These are phyloP conservation scores for Coracias cyanogaster DNA, from an alignment of 2,797 vertebrate genomes.

Conservation along the genomic window DNA sequence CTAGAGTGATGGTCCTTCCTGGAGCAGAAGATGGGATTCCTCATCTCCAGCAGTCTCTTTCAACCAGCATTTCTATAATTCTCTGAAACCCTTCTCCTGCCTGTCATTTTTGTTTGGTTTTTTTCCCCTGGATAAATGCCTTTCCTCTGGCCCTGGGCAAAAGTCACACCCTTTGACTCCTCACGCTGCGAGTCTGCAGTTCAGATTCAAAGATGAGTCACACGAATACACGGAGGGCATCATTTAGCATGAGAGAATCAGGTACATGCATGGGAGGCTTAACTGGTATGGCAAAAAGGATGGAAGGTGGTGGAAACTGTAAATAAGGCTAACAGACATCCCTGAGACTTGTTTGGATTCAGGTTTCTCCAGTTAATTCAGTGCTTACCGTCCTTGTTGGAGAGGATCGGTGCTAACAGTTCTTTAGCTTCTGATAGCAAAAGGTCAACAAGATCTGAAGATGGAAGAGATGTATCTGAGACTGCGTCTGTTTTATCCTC, in stretches of 20 bases:
- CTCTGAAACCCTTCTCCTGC: neutral
- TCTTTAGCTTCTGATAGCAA: slow-evolving; percentile 87
- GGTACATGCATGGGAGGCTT: neutral
- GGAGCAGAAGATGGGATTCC: neutral
- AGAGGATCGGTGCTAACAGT: slow-evolving; percentile 76
- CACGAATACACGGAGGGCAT: neutral
- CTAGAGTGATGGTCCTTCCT: neutral
- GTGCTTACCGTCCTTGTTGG: slow-evolving; percentile 55
- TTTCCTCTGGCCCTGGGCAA: neutral
- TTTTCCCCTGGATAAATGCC: neutral
- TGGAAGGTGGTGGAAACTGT: neutral
- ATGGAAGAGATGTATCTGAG: slow-evolving; percentile 62
- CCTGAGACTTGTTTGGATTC: neutral
- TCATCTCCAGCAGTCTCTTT: neutral
- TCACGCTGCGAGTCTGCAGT: neutral
- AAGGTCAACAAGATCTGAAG: slow-evolving; percentile 81
- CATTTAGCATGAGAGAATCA: neutral
- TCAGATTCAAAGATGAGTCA: neutral
- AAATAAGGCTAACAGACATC: neutral
- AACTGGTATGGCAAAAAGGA: neutral
- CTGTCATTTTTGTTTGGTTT: neutral
- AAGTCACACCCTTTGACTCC: neutral
- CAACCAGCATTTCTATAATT: neutral
- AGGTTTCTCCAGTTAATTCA: neutral
- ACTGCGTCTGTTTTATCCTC: slow-evolving; percentile 46